Evolutionary conservation across 2,113 vertebrate species (phyloP).

Genomic region (Callocephalon fimbriatum): DNA sequence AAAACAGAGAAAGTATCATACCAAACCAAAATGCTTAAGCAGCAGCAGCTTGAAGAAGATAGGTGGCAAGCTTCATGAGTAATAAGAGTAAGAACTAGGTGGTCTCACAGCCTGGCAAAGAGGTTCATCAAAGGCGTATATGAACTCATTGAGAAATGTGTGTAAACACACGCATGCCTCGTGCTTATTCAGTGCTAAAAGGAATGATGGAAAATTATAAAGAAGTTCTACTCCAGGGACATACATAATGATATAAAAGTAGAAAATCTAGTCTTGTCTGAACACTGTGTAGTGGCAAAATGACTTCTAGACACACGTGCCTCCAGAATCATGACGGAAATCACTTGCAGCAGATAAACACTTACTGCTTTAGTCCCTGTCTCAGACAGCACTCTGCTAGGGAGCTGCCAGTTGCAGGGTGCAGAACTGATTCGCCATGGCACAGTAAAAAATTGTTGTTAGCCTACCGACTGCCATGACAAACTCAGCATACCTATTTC

Average conservation of each 20-base stretch:
- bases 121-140: not conserved
- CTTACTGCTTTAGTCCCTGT: not conserved
- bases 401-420: not conserved
- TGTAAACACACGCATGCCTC: not conserved
- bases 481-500: not conserved
- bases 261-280: not conserved
- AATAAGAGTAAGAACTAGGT: not conserved
- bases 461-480: not conserved
- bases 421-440: not conserved
- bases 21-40: not conserved
- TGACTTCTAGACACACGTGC: not conserved
- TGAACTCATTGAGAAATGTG: not conserved
- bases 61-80: not conserved
- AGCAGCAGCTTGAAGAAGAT: not conserved
- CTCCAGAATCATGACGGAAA: not conserved
- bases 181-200: not conserved
- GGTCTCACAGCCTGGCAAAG: not conserved
- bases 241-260: not conserved
- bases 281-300: not conserved
- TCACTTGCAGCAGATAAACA: not conserved
- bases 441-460: not conserved
- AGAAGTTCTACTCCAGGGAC: not conserved
- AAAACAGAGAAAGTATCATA: not conserved
- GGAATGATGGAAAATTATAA: not conserved
- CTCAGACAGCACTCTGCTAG: not conserved